These are phyloP conservation scores for Emydura subglobosa DNA, from an alignment of 2,113 vertebrate genomes.

Conservation along the genomic window DNA sequence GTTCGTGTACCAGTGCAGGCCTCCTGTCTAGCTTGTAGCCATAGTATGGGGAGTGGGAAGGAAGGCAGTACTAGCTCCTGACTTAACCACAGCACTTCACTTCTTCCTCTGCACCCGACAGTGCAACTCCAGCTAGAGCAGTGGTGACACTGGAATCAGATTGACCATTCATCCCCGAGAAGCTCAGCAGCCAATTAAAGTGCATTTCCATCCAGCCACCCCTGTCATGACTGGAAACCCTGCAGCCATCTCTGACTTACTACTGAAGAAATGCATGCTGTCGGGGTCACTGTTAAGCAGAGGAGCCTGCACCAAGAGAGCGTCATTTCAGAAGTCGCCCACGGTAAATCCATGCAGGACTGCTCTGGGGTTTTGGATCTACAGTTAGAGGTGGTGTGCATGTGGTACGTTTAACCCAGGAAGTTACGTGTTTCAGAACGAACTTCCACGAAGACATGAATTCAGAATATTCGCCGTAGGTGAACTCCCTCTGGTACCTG, in stretches of 20 bases:
- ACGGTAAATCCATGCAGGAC: background rate
- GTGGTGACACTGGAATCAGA: background rate
- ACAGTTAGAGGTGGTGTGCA: background rate
- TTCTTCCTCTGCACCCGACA: background rate
- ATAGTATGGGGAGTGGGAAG: background rate
- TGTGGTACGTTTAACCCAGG: too few relatives aligned
- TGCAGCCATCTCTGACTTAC: background rate
- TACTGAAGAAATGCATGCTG: accelerated
- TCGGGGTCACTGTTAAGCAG: accelerated
- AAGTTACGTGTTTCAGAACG: background rate
- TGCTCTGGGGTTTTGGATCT: background rate
- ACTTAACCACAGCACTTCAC: background rate
- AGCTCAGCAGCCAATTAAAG: background rate
- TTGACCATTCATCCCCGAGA: background rate
- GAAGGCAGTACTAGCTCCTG: background rate
- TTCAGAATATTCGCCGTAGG: background rate
- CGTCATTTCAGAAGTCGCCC: accelerated
- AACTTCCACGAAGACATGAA: background rate
- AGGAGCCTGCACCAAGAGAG: background rate
- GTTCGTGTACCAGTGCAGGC: accelerated
- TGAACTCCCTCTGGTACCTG: background rate
- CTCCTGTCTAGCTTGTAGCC: accelerated
- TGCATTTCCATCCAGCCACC: background rate
- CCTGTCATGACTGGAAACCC: background rate
- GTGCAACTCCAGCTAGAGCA: background rate